Evolutionary conservation across 2,113 vertebrate genomes (phyloP), one percentile per base, ranked within the genome.

Genomic region (Dipodomys spectabilis): DNA sequence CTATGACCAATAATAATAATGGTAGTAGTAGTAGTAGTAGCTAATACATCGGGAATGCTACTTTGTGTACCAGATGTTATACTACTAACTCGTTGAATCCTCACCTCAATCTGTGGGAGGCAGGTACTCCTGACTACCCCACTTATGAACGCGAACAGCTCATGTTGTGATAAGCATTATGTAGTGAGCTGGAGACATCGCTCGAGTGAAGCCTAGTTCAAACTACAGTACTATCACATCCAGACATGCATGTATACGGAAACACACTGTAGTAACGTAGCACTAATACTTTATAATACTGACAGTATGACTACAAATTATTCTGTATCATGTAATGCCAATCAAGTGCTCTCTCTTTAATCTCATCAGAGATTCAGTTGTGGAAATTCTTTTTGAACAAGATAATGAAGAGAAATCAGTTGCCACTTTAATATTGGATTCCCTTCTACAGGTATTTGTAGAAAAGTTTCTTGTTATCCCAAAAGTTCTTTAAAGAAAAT

Each of bases 401-500:
- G 99, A 99, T 97, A 99, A 99, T 18, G 99, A 99, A 92, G 99
- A 99, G 97, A 99, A 99, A 92, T 99, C 99, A 15, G 98, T 99
- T 86, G 99, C 99, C 93, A 99, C 99, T 30, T 98, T 99, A 96
- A 98, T 99, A 91, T 95, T 99, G 11, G 99, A 99, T 93, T 98
- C 99, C 7, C 98, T 99, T 32, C 97, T 99, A 75, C 99, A 99
- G 99, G 99, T 99, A 98, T 92, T 95, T 78, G 20, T 90, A 67
- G 68, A 89, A 39, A 88, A 22, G 3, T 80, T 82, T 95, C 60
- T 39, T 64, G 90, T 84, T 83, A 68, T 85, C 30, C 72, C 25
- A 19, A 75, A 0, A 75, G 23, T 0, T 16, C 27, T 89, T 92
- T 77, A 95, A 82, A 86, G 44, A 82, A 91, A 2, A 16, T 91